Percentiles rank a stretch among this genome's conserved stretches.
Evolutionary conservation across 2,888 invertebrate species (phyloP).

Genomic region (Thecocarcelia acutangulata): DNA sequence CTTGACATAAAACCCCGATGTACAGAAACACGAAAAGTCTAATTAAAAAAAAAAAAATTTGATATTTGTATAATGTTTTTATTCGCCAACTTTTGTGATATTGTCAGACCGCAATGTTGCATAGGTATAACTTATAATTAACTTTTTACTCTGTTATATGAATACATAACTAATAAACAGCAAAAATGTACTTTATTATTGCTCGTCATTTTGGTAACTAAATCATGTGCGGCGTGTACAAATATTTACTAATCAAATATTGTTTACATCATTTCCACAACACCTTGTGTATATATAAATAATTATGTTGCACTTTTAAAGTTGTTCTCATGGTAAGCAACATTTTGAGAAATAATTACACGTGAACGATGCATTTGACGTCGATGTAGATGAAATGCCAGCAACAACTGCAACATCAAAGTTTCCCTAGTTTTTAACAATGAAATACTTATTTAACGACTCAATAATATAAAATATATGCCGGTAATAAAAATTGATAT

Average conservation of each 20-base stretch:
- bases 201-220: too few relatives aligned
- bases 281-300: constrained; percentile 20
- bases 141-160: too few relatives aligned
- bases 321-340: constrained; percentile 53
- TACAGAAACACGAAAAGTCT: too few relatives aligned
- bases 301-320: constrained; percentile 52
- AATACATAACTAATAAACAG: too few relatives aligned
- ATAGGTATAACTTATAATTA: too few relatives aligned
- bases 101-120: too few relatives aligned
- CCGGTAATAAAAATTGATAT: constrained; percentile 79
- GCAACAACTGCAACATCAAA: constrained; percentile 23
- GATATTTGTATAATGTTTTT: too few relatives aligned
- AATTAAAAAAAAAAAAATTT: too few relatives aligned
- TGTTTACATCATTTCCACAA: not conserved
- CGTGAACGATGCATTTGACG: constrained; percentile 7
- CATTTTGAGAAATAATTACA: not conserved
- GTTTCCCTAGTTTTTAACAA: constrained; percentile 48
- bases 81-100: too few relatives aligned
- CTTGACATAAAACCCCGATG: too few relatives aligned
- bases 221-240: not conserved
- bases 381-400: not conserved
- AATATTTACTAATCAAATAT: not conserved
- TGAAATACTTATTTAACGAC: constrained; percentile 74
- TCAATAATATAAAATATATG: constrained; percentile 81
- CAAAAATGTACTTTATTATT: too few relatives aligned